phyloP scores from a whole-genome alignment of 1,140 invertebrate species.

The Agrypnia vestita region DNA sequence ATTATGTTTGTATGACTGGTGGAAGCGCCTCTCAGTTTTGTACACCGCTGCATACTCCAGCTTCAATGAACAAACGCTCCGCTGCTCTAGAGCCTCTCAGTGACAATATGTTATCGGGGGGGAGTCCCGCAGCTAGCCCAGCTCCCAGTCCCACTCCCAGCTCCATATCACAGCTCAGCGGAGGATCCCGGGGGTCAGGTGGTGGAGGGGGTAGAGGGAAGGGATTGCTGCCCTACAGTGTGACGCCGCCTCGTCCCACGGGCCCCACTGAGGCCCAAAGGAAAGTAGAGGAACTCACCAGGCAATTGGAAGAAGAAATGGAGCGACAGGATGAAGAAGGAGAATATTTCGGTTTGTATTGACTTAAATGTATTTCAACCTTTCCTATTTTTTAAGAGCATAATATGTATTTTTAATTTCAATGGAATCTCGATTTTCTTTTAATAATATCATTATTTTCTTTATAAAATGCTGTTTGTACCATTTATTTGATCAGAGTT shows the following conservation, averaged over 20 bases:
- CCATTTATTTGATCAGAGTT: too few relatives aligned
- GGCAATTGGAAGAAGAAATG: slow-evolving; percentile 94
- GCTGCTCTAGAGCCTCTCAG: slow-evolving; percentile 66
- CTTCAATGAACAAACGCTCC: slow-evolving; percentile 66
- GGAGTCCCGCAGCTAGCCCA: slow-evolving; percentile 66
- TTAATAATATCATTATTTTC: too few relatives aligned
- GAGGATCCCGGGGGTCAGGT: slow-evolving; percentile 70
- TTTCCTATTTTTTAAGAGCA: too few relatives aligned
- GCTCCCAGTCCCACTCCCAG: slow-evolving; percentile 73
- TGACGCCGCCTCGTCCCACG: slow-evolving; percentile 87
- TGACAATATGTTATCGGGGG: slow-evolving; percentile 14
- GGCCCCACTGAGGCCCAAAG: slow-evolving; percentile 92
- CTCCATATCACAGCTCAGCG: slow-evolving; percentile 70
- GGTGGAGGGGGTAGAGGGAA: slow-evolving; percentile 79
- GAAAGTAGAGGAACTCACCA: slow-evolving; percentile 92
- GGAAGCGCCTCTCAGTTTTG: slow-evolving; percentile 68
- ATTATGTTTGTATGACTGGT: slow-evolving; percentile 82
- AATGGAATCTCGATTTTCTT: too few relatives aligned
- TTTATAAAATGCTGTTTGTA: too few relatives aligned
- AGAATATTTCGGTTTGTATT: slow-evolving; percentile 91
- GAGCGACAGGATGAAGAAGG: slow-evolving; percentile 94
- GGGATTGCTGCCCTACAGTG: slow-evolving; percentile 88
- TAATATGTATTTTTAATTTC: too few relatives aligned
- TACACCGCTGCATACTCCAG: slow-evolving; percentile 48
- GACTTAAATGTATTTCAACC: too few relatives aligned